A percentile compares a stretch with the other conserved stretches of the same genome.
Evolutionary conservation across 2,888 invertebrate species (phyloP).

Genomic region (Bibio marci): DNA sequence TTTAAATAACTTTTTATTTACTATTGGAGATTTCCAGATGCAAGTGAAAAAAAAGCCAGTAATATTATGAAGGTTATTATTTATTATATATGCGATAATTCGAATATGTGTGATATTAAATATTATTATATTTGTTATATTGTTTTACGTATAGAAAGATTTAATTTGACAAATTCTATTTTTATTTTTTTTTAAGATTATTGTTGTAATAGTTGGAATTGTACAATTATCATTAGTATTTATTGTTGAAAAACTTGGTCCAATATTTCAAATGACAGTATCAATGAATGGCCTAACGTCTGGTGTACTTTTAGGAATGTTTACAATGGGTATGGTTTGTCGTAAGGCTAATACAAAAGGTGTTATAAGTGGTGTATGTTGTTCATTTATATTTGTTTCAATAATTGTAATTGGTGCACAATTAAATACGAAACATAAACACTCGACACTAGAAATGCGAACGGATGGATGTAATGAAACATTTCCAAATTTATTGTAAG

Average conservation of each 20-base stretch:
- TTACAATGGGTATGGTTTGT: conserved; percentile 48
- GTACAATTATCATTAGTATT: conserved; percentile 37
- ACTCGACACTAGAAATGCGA: conserved; percentile 8
- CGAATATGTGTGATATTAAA: too few species aligned
- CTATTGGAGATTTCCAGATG: too few species aligned
- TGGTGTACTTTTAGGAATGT: conserved; percentile 50
- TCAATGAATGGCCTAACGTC: conserved; percentile 40
- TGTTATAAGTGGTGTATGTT: conserved; percentile 34
- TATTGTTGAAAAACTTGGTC: conserved; percentile 43
- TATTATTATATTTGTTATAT: too few species aligned
- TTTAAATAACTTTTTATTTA: too few species aligned
- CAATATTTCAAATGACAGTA: conserved; percentile 45
- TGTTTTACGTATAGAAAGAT: too few species aligned
- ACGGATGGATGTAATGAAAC: conserved; percentile 10
- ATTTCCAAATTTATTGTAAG: neutral
- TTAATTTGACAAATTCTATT: too few species aligned
- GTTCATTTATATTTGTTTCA: conserved; percentile 33
- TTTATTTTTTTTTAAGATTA: too few species aligned
- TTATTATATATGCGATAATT: too few species aligned
- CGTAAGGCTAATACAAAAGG: conserved; percentile 45
- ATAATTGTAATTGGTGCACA: conserved; percentile 36
- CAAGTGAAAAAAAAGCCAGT: conserved; percentile 17
- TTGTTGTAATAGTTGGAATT: conserved; percentile 28
- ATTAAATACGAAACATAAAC: conserved; percentile 21
- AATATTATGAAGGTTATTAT: conserved; percentile 16